Conservation (phyloP, 2,113 vertebrate genomes). For the Brachyhypopomus gauderio region DNA sequence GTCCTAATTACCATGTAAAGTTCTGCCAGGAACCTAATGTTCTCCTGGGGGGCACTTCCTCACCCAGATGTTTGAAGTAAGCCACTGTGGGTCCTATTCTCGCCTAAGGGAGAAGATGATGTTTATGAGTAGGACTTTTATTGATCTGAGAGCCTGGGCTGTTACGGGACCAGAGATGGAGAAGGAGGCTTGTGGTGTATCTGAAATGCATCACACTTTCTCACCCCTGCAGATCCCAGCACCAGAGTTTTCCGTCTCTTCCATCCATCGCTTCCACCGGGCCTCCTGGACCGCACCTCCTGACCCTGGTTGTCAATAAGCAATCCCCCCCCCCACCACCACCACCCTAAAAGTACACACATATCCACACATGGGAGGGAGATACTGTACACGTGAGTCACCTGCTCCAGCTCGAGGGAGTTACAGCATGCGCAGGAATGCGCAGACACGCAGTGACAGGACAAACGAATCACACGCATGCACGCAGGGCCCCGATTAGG, state of each 20-base stretch:
- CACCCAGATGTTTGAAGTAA: background rate
- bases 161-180: slow-evolving; percentile 43
- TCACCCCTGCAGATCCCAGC: background rate
- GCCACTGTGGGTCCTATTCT: slow-evolving; percentile 17
- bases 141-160: slow-evolving; percentile 20
- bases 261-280: background rate
- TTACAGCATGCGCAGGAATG: slow-evolving; percentile 36
- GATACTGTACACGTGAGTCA: background rate
- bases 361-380: background rate
- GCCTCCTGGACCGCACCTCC: background rate
- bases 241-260: background rate
- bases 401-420: slow-evolving; percentile 21
- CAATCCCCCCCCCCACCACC: no score
- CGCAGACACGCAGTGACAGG: slow-evolving; percentile 39
- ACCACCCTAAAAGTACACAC: no score
- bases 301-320: background rate
- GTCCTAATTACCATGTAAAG: slow-evolving; percentile 31
- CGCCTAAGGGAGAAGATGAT: slow-evolving; percentile 14
- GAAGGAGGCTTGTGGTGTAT: background rate
- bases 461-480: background rate
- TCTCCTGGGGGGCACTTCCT: slow-evolving; percentile 15
- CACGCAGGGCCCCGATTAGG: slow-evolving; percentile 30
- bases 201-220: background rate
- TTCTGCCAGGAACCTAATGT: slow-evolving; percentile 14
- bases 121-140: slow-evolving; percentile 14